A percentile compares a stretch with the other conserved stretches of the same genome.
Evolutionary conservation across 2,797 vertebrate genomes (phyloP).

Genomic region (Momotus momota): DNA sequence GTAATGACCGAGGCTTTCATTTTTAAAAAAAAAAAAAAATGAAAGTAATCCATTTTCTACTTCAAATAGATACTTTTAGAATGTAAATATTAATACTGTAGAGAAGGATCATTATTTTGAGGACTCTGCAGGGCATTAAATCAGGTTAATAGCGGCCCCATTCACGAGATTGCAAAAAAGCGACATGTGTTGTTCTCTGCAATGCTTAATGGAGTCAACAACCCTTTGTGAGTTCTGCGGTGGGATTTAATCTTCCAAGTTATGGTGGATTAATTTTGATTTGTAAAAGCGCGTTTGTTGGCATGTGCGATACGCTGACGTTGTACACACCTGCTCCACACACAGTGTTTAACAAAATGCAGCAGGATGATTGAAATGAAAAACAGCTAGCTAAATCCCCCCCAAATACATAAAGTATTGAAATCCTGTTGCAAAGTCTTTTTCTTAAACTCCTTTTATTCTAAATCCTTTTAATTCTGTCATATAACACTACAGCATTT

Average conservation of each 20-base stretch:
- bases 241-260: constrained; percentile 79
- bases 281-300: constrained; percentile 79
- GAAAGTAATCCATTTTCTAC: background rate
- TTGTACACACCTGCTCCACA: constrained; percentile 81
- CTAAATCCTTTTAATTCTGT: constrained; percentile 88
- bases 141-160: constrained; percentile 67
- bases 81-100: constrained; percentile 51
- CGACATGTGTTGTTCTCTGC: constrained; percentile 57
- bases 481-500: constrained; percentile 85
- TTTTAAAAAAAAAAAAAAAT: background rate
- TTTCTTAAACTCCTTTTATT: constrained; percentile 84
- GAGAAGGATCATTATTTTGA: constrained; percentile 60
- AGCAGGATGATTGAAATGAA: constrained; percentile 79
- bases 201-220: constrained; percentile 75
- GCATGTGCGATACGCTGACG: constrained; percentile 74
- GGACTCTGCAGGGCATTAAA: constrained; percentile 51
- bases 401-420: constrained; percentile 83
- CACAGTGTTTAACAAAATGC: constrained; percentile 78
- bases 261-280: constrained; percentile 81
- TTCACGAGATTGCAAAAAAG: constrained; percentile 49
- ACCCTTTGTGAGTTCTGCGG: constrained; percentile 5
- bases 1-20: background rate
- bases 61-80: constrained; percentile 8
- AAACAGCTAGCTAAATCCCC: constrained; percentile 81
- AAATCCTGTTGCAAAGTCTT: constrained; percentile 85